Evolutionary conservation across 2,113 vertebrate genomes (phyloP), one percentile per base, ranked within the genome.

Genomic region (Psettodes erumei): DNA sequence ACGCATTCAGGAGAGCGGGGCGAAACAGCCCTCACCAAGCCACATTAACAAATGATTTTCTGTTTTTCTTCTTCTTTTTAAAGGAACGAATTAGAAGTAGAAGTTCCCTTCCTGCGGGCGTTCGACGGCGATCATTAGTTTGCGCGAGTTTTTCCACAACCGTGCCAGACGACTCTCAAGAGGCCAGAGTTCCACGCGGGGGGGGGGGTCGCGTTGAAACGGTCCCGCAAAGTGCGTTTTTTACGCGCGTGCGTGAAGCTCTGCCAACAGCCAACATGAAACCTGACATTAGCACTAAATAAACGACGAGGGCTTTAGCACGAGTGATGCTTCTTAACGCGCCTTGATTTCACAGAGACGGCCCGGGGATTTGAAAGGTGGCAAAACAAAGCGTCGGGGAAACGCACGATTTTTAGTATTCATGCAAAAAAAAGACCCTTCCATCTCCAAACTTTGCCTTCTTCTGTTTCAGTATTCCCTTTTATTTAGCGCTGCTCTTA

Each of bases 21-120:
- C 12, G 51, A 25, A 68, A 28, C 9, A 18, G 54, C 51, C 33
- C 47, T 30, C 48, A 40, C 43, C 12, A 59, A 69, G 73, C 66
- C 8, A 54, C 32, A 32, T 53, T 53, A 68, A 69, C 27, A 64
- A 58, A 48, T 43, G 45, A n/a, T n/a, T n/a, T n/a, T n/a, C 68
- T 38, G 51, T 21, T 30, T 15, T 27, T 16, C 30, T 35, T 40
- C 28, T 9, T 1, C 15, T 54, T 38, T 65, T 42, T 65, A 13
- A 12, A 2, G 6, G 33, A 19, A 11, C 33, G 35, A 75, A 69
- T 75, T 66, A 67, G 23, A 47, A 23, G n/a, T 21, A 8, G 0
- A n/a, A 0, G 18, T 50, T 62, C 8, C n/a, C 28, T 9, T 50
- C 19, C n/a, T 56, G 12, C 16, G 23, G 28, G 27, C n/a, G 18